Conservation (phyloP, 92 coral and sea anemone genomes). For the Porites divaricata region DNA sequence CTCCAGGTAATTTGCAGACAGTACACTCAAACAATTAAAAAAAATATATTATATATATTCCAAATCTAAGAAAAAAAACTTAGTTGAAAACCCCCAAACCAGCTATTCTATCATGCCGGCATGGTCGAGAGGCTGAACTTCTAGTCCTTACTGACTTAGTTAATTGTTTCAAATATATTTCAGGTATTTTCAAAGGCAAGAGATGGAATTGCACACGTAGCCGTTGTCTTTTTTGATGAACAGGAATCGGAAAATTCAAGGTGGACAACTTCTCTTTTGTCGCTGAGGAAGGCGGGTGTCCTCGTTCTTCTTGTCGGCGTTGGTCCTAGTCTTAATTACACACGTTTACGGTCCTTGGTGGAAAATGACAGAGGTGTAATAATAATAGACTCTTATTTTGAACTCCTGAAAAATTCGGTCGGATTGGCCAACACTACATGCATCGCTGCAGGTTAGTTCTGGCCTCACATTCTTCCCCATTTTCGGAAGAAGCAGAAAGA, state of each 20-base stretch:
- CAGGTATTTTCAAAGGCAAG: conserved; percentile 34
- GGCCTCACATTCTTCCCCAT: background rate
- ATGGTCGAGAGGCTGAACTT: no score
- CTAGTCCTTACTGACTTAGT: no score
- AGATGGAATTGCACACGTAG: conserved; percentile 32
- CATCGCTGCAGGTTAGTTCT: conserved; percentile 19
- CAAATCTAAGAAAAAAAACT: no score
- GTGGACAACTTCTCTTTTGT: conserved; percentile 8
- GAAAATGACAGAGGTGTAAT: conserved; percentile 16
- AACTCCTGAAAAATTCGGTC: conserved; percentile 24
- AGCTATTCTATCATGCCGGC: no score
- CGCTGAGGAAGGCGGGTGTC: conserved; percentile 20
- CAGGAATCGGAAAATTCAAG: background rate
- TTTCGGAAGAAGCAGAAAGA: background rate
- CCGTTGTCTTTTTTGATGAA: conserved; percentile 32
- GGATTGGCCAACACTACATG: conserved; percentile 31
- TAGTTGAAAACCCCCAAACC: no score
- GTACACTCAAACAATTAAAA: no score
- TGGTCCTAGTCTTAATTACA: background rate
- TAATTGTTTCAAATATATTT: background rate
- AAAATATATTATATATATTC: no score
- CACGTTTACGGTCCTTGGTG: conserved; percentile 12
- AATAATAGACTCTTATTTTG: background rate
- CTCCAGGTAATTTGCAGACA: no score
- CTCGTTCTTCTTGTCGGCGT: conserved; percentile 27